Base-by-base conservation (phyloP, 2,888 invertebrate species). In the Mimachlamys varia region DNA sequence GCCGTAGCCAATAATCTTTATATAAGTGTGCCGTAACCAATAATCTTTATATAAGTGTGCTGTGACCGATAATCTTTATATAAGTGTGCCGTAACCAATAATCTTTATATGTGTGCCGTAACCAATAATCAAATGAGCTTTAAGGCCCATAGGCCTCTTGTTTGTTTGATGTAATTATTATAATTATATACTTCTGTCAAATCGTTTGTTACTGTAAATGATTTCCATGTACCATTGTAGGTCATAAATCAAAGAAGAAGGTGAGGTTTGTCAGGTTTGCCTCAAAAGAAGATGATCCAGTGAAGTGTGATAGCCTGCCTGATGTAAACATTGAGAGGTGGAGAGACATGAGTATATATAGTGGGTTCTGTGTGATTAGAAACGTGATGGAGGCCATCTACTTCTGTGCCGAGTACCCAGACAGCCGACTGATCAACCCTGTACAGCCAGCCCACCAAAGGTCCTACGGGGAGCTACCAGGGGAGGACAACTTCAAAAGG, bases 351-450 rank as follows among this genome's bases (percentile, higher is more conserved):
- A 92, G 95, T 27, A 94, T 96, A 58, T 96, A 94, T 92, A 93
- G 94, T 27, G 95, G 96, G 15, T 96, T 94, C 92, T 95, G 95
- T 94, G 95, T 95, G 55, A 90, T 96, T n/a, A 95, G 95, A 91
- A 94, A 94, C 89, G 93, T 96, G 53, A 95, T 96, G 95, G 95
- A 95, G 88, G 94, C 95, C n/a, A 93, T 96, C n/a, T 90, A 93
- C 87, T 95, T 94, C 90, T 95, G 96, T 94, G 93, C 93, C 15
- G 94, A 95, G 88, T 93, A 94, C 89, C 90, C 92, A 50, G 93
- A 95, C 89, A 93, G 92, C 53, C 92, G 94, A 33, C 90, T 95
- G 33, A 94, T 94, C 91, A 94, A 94, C 62, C 96, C 96, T 13
- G 89, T 95, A n/a, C 91, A 92, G 38, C 27, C 53, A 76, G 27